Base-by-base conservation (phyloP, 2,113 vertebrate species). In the Salvelinus namaycush region DNA sequence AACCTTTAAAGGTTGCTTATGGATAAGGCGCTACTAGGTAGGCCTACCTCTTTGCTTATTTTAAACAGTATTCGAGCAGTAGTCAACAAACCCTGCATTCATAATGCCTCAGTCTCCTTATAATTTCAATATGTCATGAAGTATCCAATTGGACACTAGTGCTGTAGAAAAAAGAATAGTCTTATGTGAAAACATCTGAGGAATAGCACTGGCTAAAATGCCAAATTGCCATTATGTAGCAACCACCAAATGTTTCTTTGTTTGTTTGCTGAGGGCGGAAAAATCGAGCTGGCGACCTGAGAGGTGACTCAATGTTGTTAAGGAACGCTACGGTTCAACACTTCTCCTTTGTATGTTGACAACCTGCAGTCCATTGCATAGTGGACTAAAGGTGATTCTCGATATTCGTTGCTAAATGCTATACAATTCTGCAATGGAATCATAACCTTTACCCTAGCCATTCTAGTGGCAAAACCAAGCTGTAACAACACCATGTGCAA, bases 231-330 rank as follows among this genome's bases (percentile, higher is more conserved):
- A 84, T 76, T 74, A 76, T 77, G 44, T 83, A 80, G 84, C 84
- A 87, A 83, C 79, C 76, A 83, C 79, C 76, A 73, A 81, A 76
- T 79, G 74, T 84, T 82, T 88, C 73, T 74, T 72, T 76, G 78
- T 76, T 81, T 85, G 75, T 88, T 85, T 68, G 74, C 65, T 75
- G 82, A 74, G 39, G 74, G 4, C 4, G 48, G 65, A 51, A 83
- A 39, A 84, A 84, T 71, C 87, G 76, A 85, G 73, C 34, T 18
- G 68, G 44, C 76, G 81, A 83, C 79, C 81, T 83, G 79, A 81
- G 76, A 51, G 73, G 59, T 82, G 57, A 84, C 68, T 81, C 76
- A 49, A 66, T 73, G 73, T 62, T 73, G 73, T 86, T 75, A 70
- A 26, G 22, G 70, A 75, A 72, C 12, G 39, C 27, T 68, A 66